Percentiles rank a stretch among this genome's conserved stretches.
phyloP scores from a whole-genome alignment of 2,888 invertebrate species.

The Cerceris ruficornis region DNA sequence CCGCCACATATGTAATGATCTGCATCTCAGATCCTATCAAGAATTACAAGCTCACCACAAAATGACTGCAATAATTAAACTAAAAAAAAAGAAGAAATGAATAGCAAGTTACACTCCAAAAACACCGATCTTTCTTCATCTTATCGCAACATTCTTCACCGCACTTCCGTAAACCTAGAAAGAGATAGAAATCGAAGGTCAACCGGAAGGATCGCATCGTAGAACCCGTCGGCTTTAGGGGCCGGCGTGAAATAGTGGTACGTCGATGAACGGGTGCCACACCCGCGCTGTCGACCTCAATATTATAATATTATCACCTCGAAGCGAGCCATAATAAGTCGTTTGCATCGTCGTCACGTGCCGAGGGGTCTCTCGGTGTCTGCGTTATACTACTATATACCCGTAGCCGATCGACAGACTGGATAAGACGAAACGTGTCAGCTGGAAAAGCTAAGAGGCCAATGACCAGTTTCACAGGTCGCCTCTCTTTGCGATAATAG shows the following conservation, averaged over 20 bases:
- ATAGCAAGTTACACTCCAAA: too few relatives aligned
- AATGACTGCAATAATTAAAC: not conserved
- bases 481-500: not conserved
- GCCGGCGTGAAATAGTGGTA: constrained; percentile 28
- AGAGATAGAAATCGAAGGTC: too few relatives aligned
- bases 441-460: constrained; percentile 57
- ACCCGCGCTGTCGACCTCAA: constrained; percentile 67
- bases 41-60: too few relatives aligned
- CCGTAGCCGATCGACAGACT: constrained; percentile 52
- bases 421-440: constrained; percentile 62
- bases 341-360: constrained; percentile 66
- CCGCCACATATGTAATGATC: too few relatives aligned
- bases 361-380: constrained; percentile 47
- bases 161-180: too few relatives aligned
- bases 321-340: constrained; percentile 57
- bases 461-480: constrained; percentile 57
- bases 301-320: constrained; percentile 72
- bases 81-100: not conserved
- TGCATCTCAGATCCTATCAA: too few relatives aligned
- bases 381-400: constrained; percentile 22
- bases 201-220: not conserved
- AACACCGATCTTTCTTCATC: too few relatives aligned
- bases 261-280: constrained; percentile 56
- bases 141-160: too few relatives aligned
- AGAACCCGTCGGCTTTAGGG: constrained; percentile 14